These are phyloP conservation scores for Oncorhynchus mykiss DNA, from an alignment of 2,113 vertebrate species.

Conservation along the genomic window DNA sequence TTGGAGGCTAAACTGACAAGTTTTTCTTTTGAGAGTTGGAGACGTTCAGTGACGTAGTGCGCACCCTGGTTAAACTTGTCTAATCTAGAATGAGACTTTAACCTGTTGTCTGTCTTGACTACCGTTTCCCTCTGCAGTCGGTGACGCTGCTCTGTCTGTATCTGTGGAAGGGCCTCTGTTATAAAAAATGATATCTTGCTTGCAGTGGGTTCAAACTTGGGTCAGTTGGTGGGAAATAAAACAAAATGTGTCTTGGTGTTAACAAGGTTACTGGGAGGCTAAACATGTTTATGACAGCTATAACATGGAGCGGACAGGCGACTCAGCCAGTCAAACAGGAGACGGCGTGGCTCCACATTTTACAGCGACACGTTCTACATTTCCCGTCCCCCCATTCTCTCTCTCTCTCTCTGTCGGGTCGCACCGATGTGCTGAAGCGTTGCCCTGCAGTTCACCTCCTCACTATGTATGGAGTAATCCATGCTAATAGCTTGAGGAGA, in stretches of 20 bases:
- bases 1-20: no score
- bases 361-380: conserved; percentile 50
- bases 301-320: conserved; percentile 48
- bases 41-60: background rate
- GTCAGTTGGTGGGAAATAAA: conserved; percentile 71
- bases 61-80: background rate
- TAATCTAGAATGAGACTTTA: conserved; percentile 55
- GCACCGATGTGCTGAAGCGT: no score
- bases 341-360: conserved; percentile 64
- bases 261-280: conserved; percentile 69
- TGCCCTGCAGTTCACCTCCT: no score
- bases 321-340: conserved; percentile 39
- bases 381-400: conserved; percentile 18
- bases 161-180: conserved; percentile 11
- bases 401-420: no score
- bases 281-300: conserved; percentile 62
- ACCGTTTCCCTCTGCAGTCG: conserved; percentile 1
- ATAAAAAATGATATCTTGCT: conserved; percentile 71
- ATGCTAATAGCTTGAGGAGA: no score
- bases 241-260: conserved; percentile 51
- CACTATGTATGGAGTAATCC: no score
- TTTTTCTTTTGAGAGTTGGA: background rate
- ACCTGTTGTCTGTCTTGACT: conserved; percentile 53
- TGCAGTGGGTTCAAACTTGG: conserved; percentile 79
- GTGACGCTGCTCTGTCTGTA: conserved; percentile 10